Evolutionary conservation across 2,888 invertebrate species (phyloP), one percentile per base, ranked within the genome.

Genomic region (Sialis lutaria): DNA sequence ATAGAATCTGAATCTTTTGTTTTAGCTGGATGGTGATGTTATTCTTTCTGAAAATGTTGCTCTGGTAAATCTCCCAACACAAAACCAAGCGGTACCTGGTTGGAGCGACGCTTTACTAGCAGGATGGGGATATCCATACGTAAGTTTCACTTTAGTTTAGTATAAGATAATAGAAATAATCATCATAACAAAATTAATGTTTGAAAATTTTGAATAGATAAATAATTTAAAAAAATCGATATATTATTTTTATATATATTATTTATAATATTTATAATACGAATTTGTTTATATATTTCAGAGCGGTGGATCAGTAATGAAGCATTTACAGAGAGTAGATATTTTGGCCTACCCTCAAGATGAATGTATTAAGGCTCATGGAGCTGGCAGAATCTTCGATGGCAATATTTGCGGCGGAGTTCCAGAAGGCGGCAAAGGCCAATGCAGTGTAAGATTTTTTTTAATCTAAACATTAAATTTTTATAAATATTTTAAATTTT

Each of bases 331-430:
- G 46, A 61, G 62, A 51, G 66, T 63, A 2, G 53, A 59, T 9
- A 53, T 67, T 35, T 56, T 59, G 42, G 54, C 58, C 35, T 63
- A 60, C 44, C 57, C 60, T 7, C 59, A 64, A 46, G 56, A 54
- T 8, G 63, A 64, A 48, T 66, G 66, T 49, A 57, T 55, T 10
- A 47, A 50, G 4, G 58, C 57, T 0, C 63, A 65, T 48, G 51
- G 56, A n/a, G n/a, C n/a, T 33, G 48, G 53, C 0, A 52, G 54
- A 46, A 54, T 61, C 9, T 59, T 62, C 49, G 37, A 48, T 2
- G 59, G 57, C 6, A 64, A 64, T 49, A 56, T 67, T 30, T 67
- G 67, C 50, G 67, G 64, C 1, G 66, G 65, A 1, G 56, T 64
- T 7, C 57, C 60, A 1, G 61, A 60, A 43, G 67, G 67, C 6